Percentiles rank a stretch among this genome's conserved stretches.
Conservation (phyloP, 2,797 vertebrate species). For the Argya squamiceps region DNA sequence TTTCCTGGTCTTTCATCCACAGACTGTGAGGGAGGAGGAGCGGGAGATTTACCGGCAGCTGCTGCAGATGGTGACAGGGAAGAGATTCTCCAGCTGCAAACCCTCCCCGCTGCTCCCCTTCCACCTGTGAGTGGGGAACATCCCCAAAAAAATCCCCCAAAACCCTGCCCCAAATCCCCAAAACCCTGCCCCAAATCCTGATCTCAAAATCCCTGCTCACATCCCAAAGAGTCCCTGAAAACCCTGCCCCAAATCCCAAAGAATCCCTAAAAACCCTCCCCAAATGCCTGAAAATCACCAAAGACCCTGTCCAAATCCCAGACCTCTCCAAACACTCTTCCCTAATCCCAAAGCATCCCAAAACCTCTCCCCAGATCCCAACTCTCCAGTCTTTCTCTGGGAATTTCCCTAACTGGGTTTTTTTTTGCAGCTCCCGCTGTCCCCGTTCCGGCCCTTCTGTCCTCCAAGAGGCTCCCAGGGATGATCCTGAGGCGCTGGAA, state of each 20-base stretch:
- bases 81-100: constrained; percentile 84
- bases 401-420: neutral
- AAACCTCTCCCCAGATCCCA: no score
- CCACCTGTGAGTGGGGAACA: constrained; percentile 82
- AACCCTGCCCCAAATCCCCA: neutral
- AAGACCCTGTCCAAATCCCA: neutral
- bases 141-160: no score
- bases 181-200: no score
- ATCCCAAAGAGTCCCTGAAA: no score
- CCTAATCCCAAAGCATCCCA: neutral
- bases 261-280: no score
- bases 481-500: neutral
- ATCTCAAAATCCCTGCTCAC: no score
- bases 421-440: neutral
- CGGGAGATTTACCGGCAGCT: constrained; percentile 93
- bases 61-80: constrained; percentile 89
- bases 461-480: neutral
- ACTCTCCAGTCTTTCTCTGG: accelerated
- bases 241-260: no score
- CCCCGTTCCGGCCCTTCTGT: neutral
- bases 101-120: constrained; percentile 84
- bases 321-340: neutral
- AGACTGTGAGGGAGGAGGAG: constrained; percentile 92
- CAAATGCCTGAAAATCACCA: neutral
- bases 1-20: neutral